Evolutionary conservation across 2,888 invertebrate genomes (phyloP), one percentile per base, ranked within the genome.

Genomic region (Trachelus tabidus): DNA sequence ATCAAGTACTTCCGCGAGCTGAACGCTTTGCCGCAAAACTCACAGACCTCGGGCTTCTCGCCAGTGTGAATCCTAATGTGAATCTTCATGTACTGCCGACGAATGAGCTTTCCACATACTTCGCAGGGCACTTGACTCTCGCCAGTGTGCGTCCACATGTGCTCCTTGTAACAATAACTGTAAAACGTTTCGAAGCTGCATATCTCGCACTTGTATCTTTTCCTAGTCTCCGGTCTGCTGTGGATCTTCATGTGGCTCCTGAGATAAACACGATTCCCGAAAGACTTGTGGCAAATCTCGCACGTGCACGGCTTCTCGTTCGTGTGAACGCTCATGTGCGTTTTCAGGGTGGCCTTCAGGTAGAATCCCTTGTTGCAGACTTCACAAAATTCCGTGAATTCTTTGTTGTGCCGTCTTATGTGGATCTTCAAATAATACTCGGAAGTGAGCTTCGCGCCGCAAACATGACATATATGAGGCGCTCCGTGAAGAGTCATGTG

Each of bases 391-490:
- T 89, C 87, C n/a, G 87, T 88, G 81, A 93, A 94, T 31, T 93
- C 93, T 12, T 93, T 92, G 0, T 93, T 92, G 85, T 95, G 95
- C n/a, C 94, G 91, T 2, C 93, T 91, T 0, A 92, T 89, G 84
- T 95, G 95, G 0, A 93, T 92, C 73, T 93, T 94, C 79, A 95
- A 87, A 81, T 94, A 94, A 79, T 94, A 94, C 81, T 94, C 93
- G 73, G 94, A 94, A 0, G 94, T 92, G 83, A 94, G 93, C 83
- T 93, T 94, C 84, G 93, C 94, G 0, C 94, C 93, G 82, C 95
- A 95, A 1, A 93, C 91, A 0, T 93, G 92, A 82, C 95, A 94
- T 0, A 94, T 91, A 79, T 93, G 94, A 23, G 93, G 93, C 75
- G 93, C 93, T 23, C 94, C 93, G 56, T 90, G 89, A 69, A 84